Evolutionary conservation across 1,140 invertebrate genomes (phyloP), one percentile per base, ranked within the genome.

Genomic region (Drosophila pseudoobscura): DNA sequence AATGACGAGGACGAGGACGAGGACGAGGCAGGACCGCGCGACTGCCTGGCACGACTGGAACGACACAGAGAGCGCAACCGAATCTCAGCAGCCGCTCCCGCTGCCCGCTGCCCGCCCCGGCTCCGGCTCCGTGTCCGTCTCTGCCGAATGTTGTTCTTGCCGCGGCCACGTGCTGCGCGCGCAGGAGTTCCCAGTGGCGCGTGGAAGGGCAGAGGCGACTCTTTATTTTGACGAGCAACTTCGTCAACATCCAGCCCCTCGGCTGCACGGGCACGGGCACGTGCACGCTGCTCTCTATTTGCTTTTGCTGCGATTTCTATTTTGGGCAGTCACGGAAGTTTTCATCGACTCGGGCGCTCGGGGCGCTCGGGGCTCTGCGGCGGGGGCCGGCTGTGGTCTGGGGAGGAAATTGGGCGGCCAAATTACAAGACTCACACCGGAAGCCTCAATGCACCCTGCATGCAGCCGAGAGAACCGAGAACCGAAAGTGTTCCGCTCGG

Each of bases 151-250:
- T 75, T 83, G 64, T 53, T 69, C 31, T 75, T 78, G 80, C 63
- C 60, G 52, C 68, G 20, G 79, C 69, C 83, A 88, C 83, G 83
- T 88, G 83, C 84, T 88, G 83, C 83, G 83, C 84, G 83, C 83
- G 83, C 83, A 88, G 80, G 57, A 75, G 76, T 85, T 84, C 57
- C 51, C 61, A 39, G 35, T 39, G 35, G 3, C 31, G 31, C 60
- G 44, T 29, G n/a, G 46, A 43, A 45, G 11, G 52, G 46, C 55
- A 43, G 50, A 43, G 57, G 13, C 56, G 50, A 60, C 66, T 44
- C 61, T 56, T 41, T 65, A 80, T 70, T 82, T 65, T 68, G 64
- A 54, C 69, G 74, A 74, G 68, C 58, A 65, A 76, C 66, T 77
- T 82, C 82, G 60, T 74, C 65, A 57, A 80, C 78, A 87, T 59